Evolutionary conservation across 1,140 invertebrate genomes (phyloP), one percentile per base, ranked within the genome.

Genomic region (Bilobella aurantiaca): DNA sequence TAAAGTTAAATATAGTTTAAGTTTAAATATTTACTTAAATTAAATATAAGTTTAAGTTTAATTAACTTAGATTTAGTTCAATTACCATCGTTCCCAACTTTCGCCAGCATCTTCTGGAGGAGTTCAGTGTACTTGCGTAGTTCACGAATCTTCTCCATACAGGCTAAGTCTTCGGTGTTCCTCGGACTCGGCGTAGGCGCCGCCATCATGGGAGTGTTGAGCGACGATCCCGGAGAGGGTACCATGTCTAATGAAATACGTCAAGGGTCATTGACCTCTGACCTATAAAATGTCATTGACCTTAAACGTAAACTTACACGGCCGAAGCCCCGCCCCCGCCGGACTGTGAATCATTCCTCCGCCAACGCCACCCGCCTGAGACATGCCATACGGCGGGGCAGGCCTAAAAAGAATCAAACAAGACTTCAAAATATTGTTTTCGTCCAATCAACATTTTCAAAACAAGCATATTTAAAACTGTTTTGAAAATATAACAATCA

Each of bases 51-150:
- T 14, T 23, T 14, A 14, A 29, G 34, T 8, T 8, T 18, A 42
- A 42, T 12, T 12, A 12, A 42, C 34, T 18, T 42, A 12, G 8
- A 12, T 42, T 18, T 42, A 12, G 8, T 42, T 42, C 34, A 42
- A 42, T 83, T 81, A 73, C 88, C 87, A 78, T 93, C 91, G 76
- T 87, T 91, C 72, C 90, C 88, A 76, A 91, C 87, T 75, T 86
- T 84, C 49, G 85, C 83, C 66, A 96, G 90, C 86, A 94, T 91
- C 71, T 87, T 83, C 56, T 89, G 82, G 1, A 97, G 77, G 0
- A 93, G 91, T 68, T 95, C 93, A 71, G 95, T 92, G 75, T 93
- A 97, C 76, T 93, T 94, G 72, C 87, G 90, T 2, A 96, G 79
- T 74, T 95, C 90, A 31, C 89, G 83, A 42, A 96, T 86, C 79